A percentile compares a stretch with the other conserved stretches of the same genome.
Conservation (phyloP, 2,113 vertebrate species). For the Eulacestoma nigropectus region DNA sequence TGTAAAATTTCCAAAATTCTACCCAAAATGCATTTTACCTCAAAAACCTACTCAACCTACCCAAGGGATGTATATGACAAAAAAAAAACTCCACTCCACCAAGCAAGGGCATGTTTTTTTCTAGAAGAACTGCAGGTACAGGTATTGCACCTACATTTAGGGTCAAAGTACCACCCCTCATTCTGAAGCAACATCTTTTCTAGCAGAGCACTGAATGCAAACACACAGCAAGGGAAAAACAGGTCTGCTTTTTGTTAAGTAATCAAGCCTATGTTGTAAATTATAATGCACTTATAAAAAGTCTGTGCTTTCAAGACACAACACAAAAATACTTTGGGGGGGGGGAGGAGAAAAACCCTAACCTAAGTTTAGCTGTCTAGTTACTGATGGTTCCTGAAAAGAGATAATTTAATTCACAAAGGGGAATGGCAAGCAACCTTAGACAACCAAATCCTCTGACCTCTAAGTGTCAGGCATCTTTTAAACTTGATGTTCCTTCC, state of each 20-base stretch:
- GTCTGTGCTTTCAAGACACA: neutral
- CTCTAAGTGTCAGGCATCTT: neutral
- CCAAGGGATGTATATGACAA: neutral
- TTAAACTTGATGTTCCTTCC: neutral
- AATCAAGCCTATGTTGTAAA: neutral
- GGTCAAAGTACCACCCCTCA: neutral
- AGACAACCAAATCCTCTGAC: neutral
- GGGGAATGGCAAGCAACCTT: neutral
- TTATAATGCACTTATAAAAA: neutral
- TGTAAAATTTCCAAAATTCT: neutral
- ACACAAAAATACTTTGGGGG: rapidly evolving
- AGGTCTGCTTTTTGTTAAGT: neutral
- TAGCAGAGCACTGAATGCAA: neutral
- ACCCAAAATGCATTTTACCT: neutral
- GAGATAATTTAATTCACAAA: neutral
- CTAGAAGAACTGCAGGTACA: neutral
- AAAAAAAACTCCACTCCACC: neutral
- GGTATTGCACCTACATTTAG: neutral
- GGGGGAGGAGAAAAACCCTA: too few species aligned
- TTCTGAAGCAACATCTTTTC: neutral
- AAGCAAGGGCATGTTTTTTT: neutral
- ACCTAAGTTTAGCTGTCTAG: neutral
- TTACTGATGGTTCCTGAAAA: neutral
- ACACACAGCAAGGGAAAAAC: neutral
- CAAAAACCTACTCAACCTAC: neutral